phyloP scores from a whole-genome alignment of 2,888 invertebrate species.

The Apodemia mormo region DNA sequence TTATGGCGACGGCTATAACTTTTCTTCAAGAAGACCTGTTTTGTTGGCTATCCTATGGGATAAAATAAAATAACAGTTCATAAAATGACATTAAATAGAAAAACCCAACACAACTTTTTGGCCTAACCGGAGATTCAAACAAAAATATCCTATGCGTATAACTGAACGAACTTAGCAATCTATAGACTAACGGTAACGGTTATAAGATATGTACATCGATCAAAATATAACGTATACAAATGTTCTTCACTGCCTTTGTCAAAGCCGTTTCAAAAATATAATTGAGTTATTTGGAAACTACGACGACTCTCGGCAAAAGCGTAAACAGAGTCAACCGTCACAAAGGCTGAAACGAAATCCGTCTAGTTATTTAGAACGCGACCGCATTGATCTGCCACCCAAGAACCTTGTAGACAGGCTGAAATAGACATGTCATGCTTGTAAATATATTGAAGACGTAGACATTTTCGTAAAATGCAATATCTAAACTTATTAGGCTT shows the following conservation, averaged over 20 bases:
- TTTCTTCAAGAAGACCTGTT: too few species aligned
- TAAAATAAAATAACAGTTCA: too few species aligned
- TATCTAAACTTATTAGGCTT: neutral
- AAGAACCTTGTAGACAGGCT: neutral
- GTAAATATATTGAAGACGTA: too few species aligned
- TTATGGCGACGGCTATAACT: too few species aligned
- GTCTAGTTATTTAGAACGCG: constrained; percentile 70
- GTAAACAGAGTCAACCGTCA: constrained; percentile 19
- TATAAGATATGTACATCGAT: neutral
- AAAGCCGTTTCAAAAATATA: constrained; percentile 15
- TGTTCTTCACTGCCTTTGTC: neutral
- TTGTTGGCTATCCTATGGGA: too few species aligned
- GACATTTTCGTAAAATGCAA: too few species aligned
- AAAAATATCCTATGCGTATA: neutral
- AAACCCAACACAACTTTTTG: too few species aligned
- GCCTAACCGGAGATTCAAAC: too few species aligned
- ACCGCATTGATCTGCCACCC: constrained; percentile 40
- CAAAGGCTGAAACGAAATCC: constrained; percentile 49
- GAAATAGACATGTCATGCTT: neutral
- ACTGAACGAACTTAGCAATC: neutral
- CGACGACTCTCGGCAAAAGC: constrained; percentile 9
- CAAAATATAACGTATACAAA: neutral
- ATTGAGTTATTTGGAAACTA: constrained; percentile 17
- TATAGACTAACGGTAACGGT: too few species aligned
- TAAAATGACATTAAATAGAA: too few species aligned